Evolutionary conservation across 2,888 invertebrate genomes (phyloP).

Genomic region (Caenorhabditis sp.): DNA sequence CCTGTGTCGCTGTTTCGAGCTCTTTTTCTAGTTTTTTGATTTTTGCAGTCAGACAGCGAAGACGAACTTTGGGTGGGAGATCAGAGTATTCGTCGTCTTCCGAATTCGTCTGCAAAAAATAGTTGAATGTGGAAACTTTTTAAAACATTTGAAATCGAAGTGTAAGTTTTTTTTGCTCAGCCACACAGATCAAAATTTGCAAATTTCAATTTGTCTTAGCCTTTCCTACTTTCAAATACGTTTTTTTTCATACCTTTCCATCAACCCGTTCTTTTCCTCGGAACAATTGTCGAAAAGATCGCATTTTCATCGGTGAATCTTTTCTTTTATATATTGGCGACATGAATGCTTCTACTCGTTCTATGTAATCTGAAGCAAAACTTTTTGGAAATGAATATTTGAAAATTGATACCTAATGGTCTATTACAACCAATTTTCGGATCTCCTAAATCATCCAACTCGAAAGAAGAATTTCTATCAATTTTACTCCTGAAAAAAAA

Average conservation of each 20-base stretch:
- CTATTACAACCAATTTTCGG: slow-evolving; percentile 28
- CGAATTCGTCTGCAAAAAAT: slow-evolving; percentile 5
- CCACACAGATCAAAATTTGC: too few species aligned
- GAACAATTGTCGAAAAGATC: slow-evolving; percentile 16
- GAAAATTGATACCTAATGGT: slow-evolving; percentile 3
- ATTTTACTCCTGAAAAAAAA: slow-evolving; percentile 82
- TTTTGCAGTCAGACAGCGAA: slow-evolving; percentile 20
- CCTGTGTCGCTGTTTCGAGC: slow-evolving; percentile 26
- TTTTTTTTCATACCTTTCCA: slow-evolving; percentile 9
- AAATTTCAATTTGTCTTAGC: too few species aligned
- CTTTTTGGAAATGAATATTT: too few species aligned
- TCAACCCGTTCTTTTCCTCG: slow-evolving; percentile 3
- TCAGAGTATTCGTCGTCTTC: slow-evolving; percentile 10
- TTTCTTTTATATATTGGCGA: slow-evolving; percentile 10
- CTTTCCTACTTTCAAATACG: too few species aligned
- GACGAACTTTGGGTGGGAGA: slow-evolving; percentile 24
- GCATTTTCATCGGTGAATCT: slow-evolving; percentile 11
- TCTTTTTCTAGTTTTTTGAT: slow-evolving; percentile 21
- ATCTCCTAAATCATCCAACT: slow-evolving; percentile 84
- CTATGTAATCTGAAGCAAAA: neutral
- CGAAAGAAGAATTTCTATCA: slow-evolving; percentile 88
- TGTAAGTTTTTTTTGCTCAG: too few species aligned
- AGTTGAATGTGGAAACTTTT: too few species aligned
- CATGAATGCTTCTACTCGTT: slow-evolving; percentile 5
- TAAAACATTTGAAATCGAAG: neutral